Evolutionary conservation across 2,888 invertebrate genomes (phyloP), one percentile per base, ranked within the genome.

Genomic region (Kryphioiulus occultus): DNA sequence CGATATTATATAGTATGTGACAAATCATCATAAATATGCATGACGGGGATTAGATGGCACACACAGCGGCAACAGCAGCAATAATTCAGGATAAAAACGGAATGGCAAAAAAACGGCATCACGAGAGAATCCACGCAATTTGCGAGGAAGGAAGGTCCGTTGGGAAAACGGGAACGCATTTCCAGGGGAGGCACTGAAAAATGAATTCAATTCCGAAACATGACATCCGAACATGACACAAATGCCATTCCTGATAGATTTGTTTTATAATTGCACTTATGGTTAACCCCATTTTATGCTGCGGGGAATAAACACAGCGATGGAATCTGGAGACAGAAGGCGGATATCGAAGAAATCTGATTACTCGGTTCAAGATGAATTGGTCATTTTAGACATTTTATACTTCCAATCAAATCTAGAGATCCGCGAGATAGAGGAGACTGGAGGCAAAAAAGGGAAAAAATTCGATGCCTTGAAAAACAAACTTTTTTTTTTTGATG

Each of bases 1-100:
- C 78, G 78, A 78, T 78, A 78, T 78, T 78, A 78, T 78, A 78
- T 78, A 78, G 78, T 78, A 78, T 78, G 78, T 78, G 78, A 78
- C 78, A 78, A 78, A 78, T 78, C 78, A 78, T 78, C 78, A 78
- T 78, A 78, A 78, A 78, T 78, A 78, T 78, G 78, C 78, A 78
- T 78, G 78, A 78, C 78, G 78, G 78, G 78, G 78, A 78, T 78
- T 78, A 78, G 78, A 78, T 78, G 78, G 78, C 78, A 15, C 30
- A 17, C 78, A 78, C 78, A 17, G 78, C 17, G 30, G 78, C 78
- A 15, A 78, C 78, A 32, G 68, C 68, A 68, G 30, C 78, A 78
- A 78, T 78, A 78, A 78, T 78, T 78, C 78, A 78, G 78, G 78
- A 78, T 78, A 78, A 78, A 68, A 68, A 68, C 68, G n/a, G 59